Evolutionary conservation across 2,113 vertebrate genomes (phyloP), one percentile per base, ranked within the genome.

Genomic region (Anhinga rufa): DNA sequence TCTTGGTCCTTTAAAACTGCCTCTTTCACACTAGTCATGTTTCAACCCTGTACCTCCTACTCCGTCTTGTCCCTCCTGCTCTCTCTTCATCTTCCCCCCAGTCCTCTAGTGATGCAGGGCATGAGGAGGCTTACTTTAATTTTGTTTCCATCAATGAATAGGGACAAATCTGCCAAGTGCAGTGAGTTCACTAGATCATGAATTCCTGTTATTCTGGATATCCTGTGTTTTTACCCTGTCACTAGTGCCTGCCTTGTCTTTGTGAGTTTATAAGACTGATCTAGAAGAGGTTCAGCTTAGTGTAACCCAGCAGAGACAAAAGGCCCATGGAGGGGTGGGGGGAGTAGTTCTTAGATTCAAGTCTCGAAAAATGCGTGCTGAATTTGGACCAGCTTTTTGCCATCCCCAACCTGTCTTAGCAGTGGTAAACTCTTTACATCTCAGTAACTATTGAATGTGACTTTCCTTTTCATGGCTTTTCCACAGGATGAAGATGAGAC

Each of bases 401-500:
- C 14, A 38, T 79, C 36, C 46, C 55, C 44, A 40, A 3, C 17
- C 46, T 70, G 18, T 91, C 36, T 54, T 77, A 52, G 34, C 6
- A 10, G 16, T 17, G 31, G 25, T 77, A 82, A 51, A 49, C 46
- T 34, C 87, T 90, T 62, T 93, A 60, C 42, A 75, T 28, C 42
- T 55, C 52, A 68, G 71, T 95, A 90, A 82, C 54, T 95, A 29
- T 2, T 65, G 72, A 69, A 76, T 21, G 28, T 88, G 81, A 91
- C 91, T 51, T 94, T 64, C 71, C 69, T 92, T 91, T 88, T 82
- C 64, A 9, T 97, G 83, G 51, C 92, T 93, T 92, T 95, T 87
- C 85, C 79, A 48, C 95, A 99, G 99, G 99, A 99, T 99, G 98
- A 99, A 99, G 98, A 99, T 99, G 99, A 99, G 99, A 98, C 99